Base-by-base conservation (phyloP, 1,140 invertebrate genomes). In the Habropoda laboriosa region DNA sequence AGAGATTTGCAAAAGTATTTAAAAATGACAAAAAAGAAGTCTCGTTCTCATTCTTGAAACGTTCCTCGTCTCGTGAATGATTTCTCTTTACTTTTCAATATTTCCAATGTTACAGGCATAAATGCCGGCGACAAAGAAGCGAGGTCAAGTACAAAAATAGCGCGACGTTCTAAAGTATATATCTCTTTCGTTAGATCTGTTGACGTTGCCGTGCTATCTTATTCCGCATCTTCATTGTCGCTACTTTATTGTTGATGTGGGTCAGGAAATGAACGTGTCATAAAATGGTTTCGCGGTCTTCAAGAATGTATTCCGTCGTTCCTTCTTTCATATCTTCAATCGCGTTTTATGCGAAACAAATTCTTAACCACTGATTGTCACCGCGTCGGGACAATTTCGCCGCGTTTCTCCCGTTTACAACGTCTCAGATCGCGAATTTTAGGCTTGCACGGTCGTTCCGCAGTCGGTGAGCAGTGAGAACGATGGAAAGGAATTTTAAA, bases 251-350 rank as follows among this genome's bases (percentile, higher is more conserved):
- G 35, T 4, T 38, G 64, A 51, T 68, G n/a, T 47, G 6, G 30
- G 64, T 32, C 47, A 51, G 64, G 45, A 68, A 68, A 49, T 68
- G 30, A 68, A 68, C 12, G 18, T 49, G 64, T 68, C 64, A 51
- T 53, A 51, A 68, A 68, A 51, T 64, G 61, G 38, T 64, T 40
- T 27, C n/a, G 61, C 61, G 38, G 38, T 40, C 38, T 42, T 42
- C 61, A 42, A 18, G 60, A 61, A 42, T 27, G 24, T 42, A 42
- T 64, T 42, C 16, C 45, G n/a, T 53, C 16, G 18, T 21, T 51
- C 32, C 2, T 16, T 51, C 24, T 49, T 51, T 35, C 12, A 51
- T 67, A 51, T 68, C 64, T 16, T 51, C 45, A 32, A 51, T 35
- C 47, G 45, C 12, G 21, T 5, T 53, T 35, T 21, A 38, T 10